These are phyloP conservation scores for Oryzias celebensis DNA, from an alignment of 2,113 vertebrate genomes.

Conservation along the genomic window DNA sequence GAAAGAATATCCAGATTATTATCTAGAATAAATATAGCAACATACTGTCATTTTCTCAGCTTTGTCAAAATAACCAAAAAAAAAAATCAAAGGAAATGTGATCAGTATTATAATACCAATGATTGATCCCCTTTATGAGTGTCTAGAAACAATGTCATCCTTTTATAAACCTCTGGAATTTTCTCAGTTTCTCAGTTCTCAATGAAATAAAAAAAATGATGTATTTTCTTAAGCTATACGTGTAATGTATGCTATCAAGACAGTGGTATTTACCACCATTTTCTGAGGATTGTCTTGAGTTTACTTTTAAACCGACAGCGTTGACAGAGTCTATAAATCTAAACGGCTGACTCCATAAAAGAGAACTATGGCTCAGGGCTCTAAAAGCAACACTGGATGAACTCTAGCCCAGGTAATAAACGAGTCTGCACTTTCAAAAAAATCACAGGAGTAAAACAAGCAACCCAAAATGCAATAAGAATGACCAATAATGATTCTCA, in stretches of 20 bases:
- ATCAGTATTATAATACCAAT: no score
- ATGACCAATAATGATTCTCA: slow-evolving; percentile 36
- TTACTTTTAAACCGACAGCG: slow-evolving; percentile 51
- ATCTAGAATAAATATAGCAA: no score
- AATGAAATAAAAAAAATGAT: not conserved
- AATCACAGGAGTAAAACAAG: slow-evolving; percentile 12
- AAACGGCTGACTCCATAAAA: slow-evolving; percentile 51
- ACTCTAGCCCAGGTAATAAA: slow-evolving; percentile 42
- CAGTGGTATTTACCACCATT: slow-evolving; percentile 51
- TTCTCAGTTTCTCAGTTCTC: slow-evolving; percentile 19
- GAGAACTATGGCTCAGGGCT: slow-evolving; percentile 27
- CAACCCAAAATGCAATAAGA: slow-evolving; percentile 25
- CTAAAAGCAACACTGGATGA: slow-evolving; percentile 35
- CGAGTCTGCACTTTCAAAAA: slow-evolving; percentile 19
- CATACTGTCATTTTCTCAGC: no score
- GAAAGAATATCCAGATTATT: no score
- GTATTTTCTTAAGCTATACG: not conserved
- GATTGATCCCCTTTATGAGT: no score
- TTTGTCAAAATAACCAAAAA: no score
- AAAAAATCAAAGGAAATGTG: no score
- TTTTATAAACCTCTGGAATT: not conserved
- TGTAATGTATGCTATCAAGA: slow-evolving; percentile 31
- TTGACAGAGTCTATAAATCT: slow-evolving; percentile 52
- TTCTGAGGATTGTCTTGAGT: slow-evolving; percentile 56
- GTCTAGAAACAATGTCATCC: no score